phyloP scores from a whole-genome alignment of 1,140 invertebrate genomes.

The Drosophila subpulchrella region DNA sequence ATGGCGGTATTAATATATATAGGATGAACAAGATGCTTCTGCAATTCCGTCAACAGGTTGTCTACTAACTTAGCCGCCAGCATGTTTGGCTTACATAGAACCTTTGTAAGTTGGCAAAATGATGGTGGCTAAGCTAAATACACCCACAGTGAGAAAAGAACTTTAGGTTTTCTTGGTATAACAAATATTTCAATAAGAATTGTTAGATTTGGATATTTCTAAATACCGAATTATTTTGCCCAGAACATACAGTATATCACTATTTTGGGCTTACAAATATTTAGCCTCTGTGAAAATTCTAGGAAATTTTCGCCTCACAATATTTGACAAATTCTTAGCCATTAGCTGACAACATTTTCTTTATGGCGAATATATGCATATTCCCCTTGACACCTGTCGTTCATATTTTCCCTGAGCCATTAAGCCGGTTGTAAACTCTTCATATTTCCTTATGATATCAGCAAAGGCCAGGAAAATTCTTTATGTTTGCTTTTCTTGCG shows the following conservation, averaged over 20 bases:
- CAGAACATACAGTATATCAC: too few species aligned
- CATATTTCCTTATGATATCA: constrained; percentile 37
- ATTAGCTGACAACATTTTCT: background rate
- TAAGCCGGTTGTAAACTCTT: constrained; percentile 37
- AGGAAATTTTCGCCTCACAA: background rate
- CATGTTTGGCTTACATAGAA: constrained; percentile 3
- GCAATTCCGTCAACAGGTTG: constrained; percentile 63
- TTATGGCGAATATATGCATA: background rate
- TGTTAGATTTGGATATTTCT: too few species aligned
- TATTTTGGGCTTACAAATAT: background rate
- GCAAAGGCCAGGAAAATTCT: constrained; percentile 5
- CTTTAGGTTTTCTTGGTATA: background rate
- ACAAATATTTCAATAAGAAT: too few species aligned
- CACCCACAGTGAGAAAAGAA: background rate
- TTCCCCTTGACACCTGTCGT: constrained; percentile 4
- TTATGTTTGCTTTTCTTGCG: constrained; percentile 20
- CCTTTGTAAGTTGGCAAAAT: background rate
- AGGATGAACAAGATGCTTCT: constrained; percentile 1
- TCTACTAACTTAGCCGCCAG: constrained; percentile 20
- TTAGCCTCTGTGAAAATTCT: background rate
- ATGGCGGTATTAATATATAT: constrained; percentile 3
- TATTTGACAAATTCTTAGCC: background rate
- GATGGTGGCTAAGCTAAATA: background rate
- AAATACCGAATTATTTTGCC: too few species aligned
- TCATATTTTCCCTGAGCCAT: constrained; percentile 18